Base-by-base conservation (phyloP, 1,140 invertebrate genomes). In the Asobara japonica region DNA sequence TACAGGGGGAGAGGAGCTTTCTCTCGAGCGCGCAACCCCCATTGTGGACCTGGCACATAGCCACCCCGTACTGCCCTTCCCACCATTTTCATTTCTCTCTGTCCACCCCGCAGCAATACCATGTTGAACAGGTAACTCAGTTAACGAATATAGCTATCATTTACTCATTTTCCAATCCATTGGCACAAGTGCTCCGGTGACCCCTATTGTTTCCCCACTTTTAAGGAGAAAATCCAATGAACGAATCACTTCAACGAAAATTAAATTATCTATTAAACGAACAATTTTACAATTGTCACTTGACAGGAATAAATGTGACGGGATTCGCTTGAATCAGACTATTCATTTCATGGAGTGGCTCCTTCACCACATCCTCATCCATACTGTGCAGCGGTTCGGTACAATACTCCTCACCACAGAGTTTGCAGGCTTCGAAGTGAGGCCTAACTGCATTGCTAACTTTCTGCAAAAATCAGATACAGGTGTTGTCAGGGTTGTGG, bases 381-480 rank as follows among this genome's bases (percentile, higher is more conserved):
- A 77, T 66, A 66, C 71, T 81, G 38, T 85, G 84, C 30, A 82
- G 66, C 0, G 82, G 80, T 22, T 85, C 82, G 4, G 78, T 76
- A 60, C 84, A 86, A 45, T 86, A 86, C 73, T 85, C 84, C 20
- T 85, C 82, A 4, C 88, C 89, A 74, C 90, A 91, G 7, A 89
- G 84, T 74, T 89, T 89, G 74, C 90, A 91, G 69, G 90, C 89
- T 41, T 89, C 88, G 51, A 91, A 89, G 66, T 89, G 87, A 11
- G 90, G 89, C 45, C 87, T 88, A 8, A 90, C 82, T 0, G 90
- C 86, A 72, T 87, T 88, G 61, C 85, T 84, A 3, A 91, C 76
- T 87, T 90, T 91, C 90, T 91, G 75, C 41, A 61, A 51, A 62
- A 51, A n/a, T 27, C 6, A 73, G 27, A n/a, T n/a, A n/a, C n/a